phyloP scores from a whole-genome alignment of 2,888 invertebrate species.

The Acrobasis repandana region DNA sequence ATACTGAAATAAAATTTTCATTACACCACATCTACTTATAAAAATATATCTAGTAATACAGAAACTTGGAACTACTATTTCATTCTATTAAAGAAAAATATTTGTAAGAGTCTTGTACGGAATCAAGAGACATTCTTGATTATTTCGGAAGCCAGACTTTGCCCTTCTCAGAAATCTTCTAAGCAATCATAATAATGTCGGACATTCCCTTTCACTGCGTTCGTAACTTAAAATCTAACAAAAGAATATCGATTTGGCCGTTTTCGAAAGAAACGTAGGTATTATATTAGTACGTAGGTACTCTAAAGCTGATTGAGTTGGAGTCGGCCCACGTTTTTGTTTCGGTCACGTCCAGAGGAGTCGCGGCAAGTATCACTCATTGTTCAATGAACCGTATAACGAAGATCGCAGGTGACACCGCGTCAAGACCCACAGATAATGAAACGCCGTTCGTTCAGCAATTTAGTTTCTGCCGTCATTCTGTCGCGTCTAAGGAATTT shows the following conservation, averaged over 20 bases:
- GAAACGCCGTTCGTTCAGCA: conserved; percentile 48
- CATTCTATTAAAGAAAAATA: too few species aligned
- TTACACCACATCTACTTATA: too few species aligned
- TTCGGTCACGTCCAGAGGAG: conserved; percentile 25
- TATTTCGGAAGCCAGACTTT: background rate
- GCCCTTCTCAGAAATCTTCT: background rate
- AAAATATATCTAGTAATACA: too few species aligned
- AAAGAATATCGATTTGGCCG: conserved; percentile 5
- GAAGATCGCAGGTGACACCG: conserved; percentile 50
- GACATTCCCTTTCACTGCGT: background rate
- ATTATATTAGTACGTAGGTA: background rate
- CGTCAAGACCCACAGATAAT: conserved; percentile 40
- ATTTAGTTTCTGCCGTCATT: conserved; percentile 48
- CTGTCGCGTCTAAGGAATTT: conserved; percentile 55
- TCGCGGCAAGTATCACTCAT: conserved; percentile 34
- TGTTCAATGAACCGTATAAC: conserved; percentile 54
- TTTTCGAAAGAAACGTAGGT: conserved; percentile 11
- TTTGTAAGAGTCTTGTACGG: too few species aligned
- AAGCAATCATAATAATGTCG: conserved; percentile 5
- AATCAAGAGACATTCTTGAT: background rate
- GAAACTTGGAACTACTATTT: too few species aligned
- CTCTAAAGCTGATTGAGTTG: conserved; percentile 7
- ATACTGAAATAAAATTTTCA: too few species aligned
- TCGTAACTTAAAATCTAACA: background rate
- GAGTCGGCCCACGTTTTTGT: conserved; percentile 16